Percentiles rank a stretch among this genome's conserved stretches.
Evolutionary conservation across 2,888 invertebrate species (phyloP).

Genomic region (Holacanthella duospinosa): DNA sequence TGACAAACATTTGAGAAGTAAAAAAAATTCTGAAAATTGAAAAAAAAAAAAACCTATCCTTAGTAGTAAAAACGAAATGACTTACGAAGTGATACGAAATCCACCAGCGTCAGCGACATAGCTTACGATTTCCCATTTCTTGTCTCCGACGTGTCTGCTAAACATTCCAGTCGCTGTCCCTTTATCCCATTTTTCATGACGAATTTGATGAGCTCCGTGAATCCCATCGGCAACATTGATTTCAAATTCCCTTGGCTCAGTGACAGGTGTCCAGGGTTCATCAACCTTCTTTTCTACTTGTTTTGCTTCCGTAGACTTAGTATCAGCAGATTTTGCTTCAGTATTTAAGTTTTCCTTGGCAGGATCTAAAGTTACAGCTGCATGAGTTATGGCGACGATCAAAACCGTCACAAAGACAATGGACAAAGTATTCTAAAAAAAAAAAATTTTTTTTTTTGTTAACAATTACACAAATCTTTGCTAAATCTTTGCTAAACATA

Average conservation of each 20-base stretch:
- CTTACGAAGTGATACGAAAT: slow-evolving; percentile 23
- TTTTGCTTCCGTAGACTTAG: too few relatives aligned
- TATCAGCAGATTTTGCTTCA: too few relatives aligned
- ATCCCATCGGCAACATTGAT: slow-evolving; percentile 27
- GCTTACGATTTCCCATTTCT: slow-evolving; percentile 20
- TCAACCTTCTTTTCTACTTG: too few relatives aligned
- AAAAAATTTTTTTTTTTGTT: too few relatives aligned
- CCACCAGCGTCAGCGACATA: slow-evolving; percentile 28
- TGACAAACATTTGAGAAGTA: too few relatives aligned
- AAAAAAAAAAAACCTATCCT: too few relatives aligned
- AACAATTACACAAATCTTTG: too few relatives aligned
- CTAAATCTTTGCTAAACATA: too few relatives aligned
- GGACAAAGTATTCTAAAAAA: too few relatives aligned
- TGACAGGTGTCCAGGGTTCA: neutral
- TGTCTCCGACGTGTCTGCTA: slow-evolving; percentile 18
- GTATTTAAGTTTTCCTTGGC: neutral
- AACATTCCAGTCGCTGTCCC: slow-evolving; percentile 26
- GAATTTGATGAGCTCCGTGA: slow-evolving; percentile 25
- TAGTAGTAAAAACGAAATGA: too few relatives aligned
- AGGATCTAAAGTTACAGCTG: neutral
- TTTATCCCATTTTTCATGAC: slow-evolving; percentile 26
- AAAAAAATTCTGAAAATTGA: too few relatives aligned
- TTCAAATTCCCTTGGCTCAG: neutral
- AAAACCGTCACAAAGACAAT: too few relatives aligned
- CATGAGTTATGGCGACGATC: neutral